These are phyloP conservation scores for Bombus waltoni DNA, from an alignment of 1,140 invertebrate species.

Conservation along the genomic window DNA sequence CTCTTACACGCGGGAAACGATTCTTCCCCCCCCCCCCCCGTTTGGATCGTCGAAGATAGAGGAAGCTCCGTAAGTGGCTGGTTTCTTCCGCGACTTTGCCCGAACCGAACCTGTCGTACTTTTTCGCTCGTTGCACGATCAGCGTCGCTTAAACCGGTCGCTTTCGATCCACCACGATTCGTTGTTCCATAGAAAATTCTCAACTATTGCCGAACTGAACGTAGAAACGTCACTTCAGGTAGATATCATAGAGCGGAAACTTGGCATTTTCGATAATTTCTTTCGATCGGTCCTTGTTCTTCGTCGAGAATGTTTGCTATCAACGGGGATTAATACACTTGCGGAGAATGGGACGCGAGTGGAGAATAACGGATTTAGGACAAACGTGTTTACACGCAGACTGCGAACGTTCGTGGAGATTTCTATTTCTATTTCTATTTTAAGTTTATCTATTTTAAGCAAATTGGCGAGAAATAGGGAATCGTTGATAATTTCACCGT, in stretches of 20 bases:
- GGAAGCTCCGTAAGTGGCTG: not conserved
- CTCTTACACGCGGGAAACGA: not conserved
- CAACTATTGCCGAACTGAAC: rapidly evolving
- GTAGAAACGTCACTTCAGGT: not conserved
- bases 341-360: no score
- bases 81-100: not conserved
- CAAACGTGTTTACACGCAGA: no score
- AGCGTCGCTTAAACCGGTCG: not conserved
- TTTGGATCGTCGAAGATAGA: not conserved
- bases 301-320: no score
- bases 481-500: no score
- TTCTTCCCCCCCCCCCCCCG: not conserved
- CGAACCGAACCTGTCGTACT: not conserved
- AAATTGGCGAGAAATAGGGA: no score
- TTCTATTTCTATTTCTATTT: no score
- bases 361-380: no score
- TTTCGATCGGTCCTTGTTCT: no score
- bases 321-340: no score
- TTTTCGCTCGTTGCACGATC: not conserved
- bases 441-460: no score
- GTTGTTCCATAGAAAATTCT: not conserved
- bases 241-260: not conserved
- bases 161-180: not conserved
- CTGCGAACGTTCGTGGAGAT: no score
- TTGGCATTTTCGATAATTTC: not conserved